These are phyloP conservation scores for Narcine bancroftii DNA, from an alignment of 2,113 vertebrate genomes.

Conservation along the genomic window DNA sequence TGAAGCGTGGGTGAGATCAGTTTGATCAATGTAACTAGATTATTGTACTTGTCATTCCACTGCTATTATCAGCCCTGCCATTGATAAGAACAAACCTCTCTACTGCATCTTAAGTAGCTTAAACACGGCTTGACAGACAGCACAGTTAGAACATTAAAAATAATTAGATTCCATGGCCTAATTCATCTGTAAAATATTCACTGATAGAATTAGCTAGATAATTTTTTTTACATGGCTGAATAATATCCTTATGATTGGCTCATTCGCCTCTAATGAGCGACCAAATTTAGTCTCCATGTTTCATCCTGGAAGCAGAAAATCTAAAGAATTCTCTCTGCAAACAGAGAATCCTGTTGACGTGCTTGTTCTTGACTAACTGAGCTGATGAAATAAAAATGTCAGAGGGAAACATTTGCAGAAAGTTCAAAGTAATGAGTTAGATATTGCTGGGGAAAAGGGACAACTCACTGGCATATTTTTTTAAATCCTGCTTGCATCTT, in stretches of 20 bases:
- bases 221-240: constrained; percentile 87
- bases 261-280: constrained; percentile 66
- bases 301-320: constrained; percentile 22
- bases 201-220: constrained; percentile 99
- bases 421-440: background rate
- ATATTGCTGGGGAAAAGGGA: background rate
- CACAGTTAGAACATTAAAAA: constrained; percentile 66
- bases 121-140: constrained; percentile 58
- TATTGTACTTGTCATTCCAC: constrained; percentile 48
- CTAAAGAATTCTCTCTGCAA: constrained; percentile 25
- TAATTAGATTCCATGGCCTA: constrained; percentile 91
- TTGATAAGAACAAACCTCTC: constrained; percentile 45
- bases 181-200: constrained; percentile 87
- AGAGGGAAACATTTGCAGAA: constrained; percentile 18
- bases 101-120: constrained; percentile 49
- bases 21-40: constrained; percentile 46
- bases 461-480: background rate
- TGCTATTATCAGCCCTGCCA: constrained; percentile 47
- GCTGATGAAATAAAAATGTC: constrained; percentile 34
- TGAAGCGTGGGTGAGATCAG: constrained; percentile 38
- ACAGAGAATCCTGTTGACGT: constrained; percentile 24
- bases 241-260: constrained; percentile 66
- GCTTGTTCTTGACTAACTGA: background rate
- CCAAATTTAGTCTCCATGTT: constrained; percentile 64
- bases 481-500: background rate